These are phyloP conservation scores for Charaxes varanes DNA, from an alignment of 1,140 invertebrate genomes.

Conservation along the genomic window DNA sequence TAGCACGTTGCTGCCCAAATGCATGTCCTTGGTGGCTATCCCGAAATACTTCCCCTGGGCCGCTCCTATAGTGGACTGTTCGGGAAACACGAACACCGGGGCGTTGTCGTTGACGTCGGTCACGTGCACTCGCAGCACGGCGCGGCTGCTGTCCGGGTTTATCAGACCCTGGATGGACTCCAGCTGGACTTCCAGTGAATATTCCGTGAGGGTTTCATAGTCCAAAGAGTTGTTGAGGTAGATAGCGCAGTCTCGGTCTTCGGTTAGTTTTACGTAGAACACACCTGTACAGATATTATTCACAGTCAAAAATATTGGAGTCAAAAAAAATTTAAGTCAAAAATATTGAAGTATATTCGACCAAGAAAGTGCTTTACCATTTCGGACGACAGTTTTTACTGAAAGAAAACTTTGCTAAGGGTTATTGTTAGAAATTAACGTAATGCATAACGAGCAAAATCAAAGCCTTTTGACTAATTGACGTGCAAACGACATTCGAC, in stretches of 20 bases:
- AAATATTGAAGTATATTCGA: too few relatives aligned
- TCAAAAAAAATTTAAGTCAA: too few relatives aligned
- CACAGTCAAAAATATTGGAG: neutral
- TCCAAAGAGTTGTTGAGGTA: constrained; percentile 82
- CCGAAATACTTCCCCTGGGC: constrained; percentile 67
- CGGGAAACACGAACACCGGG: constrained; percentile 86
- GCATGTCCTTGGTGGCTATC: constrained; percentile 81
- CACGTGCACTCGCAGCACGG: constrained; percentile 87
- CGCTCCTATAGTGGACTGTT: constrained; percentile 56
- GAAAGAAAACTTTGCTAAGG: too few relatives aligned
- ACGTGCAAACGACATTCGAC: too few relatives aligned
- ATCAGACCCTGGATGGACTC: constrained; percentile 85
- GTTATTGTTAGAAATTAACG: too few relatives aligned
- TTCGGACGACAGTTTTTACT: too few relatives aligned
- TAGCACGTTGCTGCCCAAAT: constrained; percentile 83
- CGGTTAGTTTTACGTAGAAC: constrained; percentile 83
- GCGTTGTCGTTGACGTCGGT: constrained; percentile 91
- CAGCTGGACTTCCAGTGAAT: constrained; percentile 84
- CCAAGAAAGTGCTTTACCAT: too few relatives aligned
- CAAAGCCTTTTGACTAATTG: too few relatives aligned
- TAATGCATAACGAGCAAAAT: too few relatives aligned
- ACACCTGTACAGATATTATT: constrained; percentile 67
- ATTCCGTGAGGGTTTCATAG: constrained; percentile 82
- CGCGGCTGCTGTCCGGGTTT: constrained; percentile 82
- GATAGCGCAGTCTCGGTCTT: constrained; percentile 86